Evolutionary conservation across 1,140 invertebrate genomes (phyloP).

Genomic region (Hirudo medicinalis): DNA sequence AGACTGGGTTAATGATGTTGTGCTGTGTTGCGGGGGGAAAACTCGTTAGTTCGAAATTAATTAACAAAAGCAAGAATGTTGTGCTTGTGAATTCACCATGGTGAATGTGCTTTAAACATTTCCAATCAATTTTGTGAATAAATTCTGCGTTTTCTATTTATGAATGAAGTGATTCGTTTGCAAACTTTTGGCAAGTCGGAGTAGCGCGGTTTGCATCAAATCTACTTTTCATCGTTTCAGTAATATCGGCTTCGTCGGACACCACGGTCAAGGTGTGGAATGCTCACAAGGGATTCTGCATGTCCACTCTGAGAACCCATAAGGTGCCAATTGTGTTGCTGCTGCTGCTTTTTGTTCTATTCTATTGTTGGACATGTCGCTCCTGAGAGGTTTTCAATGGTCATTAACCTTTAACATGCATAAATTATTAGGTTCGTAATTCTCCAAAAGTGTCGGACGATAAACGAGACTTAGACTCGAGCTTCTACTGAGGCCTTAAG

Average conservation of each 20-base stretch:
- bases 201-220: neutral
- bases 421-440: too few relatives aligned
- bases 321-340: slow-evolving; percentile 45
- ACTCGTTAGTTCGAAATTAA: slow-evolving; percentile 53
- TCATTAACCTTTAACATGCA: too few relatives aligned
- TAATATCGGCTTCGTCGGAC: slow-evolving; percentile 96
- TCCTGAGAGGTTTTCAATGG: too few relatives aligned
- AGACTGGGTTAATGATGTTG: slow-evolving; percentile 99
- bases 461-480: too few relatives aligned
- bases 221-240: slow-evolving; percentile 45
- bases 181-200: neutral
- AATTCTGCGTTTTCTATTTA: neutral
- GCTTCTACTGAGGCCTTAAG: too few relatives aligned
- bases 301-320: slow-evolving; percentile 69
- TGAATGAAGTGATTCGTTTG: neutral
- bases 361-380: too few relatives aligned
- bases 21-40: slow-evolving; percentile 86
- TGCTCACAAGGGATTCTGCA: slow-evolving; percentile 86
- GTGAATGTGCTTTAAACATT: neutral
- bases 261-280: slow-evolving; percentile 99
- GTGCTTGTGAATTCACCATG: neutral
- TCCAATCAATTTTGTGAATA: neutral
- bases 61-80: too few relatives aligned
- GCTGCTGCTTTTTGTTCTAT: neutral
- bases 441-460: too few relatives aligned